Conservation (phyloP, 1,140 invertebrate species). For the Eumaeus atala region DNA sequence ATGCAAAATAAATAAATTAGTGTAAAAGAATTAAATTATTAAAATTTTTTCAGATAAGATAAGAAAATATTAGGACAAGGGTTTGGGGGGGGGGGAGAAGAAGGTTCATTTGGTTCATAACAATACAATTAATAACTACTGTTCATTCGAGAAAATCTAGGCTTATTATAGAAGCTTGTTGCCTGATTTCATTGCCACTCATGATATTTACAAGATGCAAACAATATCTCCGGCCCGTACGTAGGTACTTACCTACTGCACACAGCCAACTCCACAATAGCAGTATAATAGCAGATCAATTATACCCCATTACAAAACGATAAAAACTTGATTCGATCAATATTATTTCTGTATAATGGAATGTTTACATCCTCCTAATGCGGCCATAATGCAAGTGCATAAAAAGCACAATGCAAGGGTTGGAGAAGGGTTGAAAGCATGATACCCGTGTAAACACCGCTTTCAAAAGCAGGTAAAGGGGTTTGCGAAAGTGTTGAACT, state of each 20-base stretch:
- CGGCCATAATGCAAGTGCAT: constrained; percentile 42
- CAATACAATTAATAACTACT: no score
- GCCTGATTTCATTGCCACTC: no score
- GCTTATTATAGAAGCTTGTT: no score
- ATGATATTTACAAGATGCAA: no score
- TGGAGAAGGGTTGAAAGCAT: constrained; percentile 54
- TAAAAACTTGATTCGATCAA: background rate
- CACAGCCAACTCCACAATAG: background rate
- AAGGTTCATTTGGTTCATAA: no score
- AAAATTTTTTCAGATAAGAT: no score
- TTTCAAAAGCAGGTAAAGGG: constrained; percentile 55
- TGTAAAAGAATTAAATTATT: no score
- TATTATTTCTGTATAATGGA: constrained; percentile 3
- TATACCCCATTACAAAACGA: background rate
- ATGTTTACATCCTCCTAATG: constrained; percentile 12
- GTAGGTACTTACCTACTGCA: constrained; percentile 2
- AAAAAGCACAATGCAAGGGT: constrained; percentile 64
- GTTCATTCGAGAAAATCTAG: no score
- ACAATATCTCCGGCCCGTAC: background rate
- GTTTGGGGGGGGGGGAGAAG: no score
- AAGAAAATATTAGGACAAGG: no score
- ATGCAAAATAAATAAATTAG: no score
- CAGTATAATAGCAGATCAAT: background rate
- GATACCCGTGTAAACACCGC: constrained; percentile 69
- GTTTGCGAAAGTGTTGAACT: constrained; percentile 22